Percentiles rank a stretch among this genome's conserved stretches.
Evolutionary conservation across 2,113 vertebrate species (phyloP).

Genomic region (Deroptyus accipitrinus): DNA sequence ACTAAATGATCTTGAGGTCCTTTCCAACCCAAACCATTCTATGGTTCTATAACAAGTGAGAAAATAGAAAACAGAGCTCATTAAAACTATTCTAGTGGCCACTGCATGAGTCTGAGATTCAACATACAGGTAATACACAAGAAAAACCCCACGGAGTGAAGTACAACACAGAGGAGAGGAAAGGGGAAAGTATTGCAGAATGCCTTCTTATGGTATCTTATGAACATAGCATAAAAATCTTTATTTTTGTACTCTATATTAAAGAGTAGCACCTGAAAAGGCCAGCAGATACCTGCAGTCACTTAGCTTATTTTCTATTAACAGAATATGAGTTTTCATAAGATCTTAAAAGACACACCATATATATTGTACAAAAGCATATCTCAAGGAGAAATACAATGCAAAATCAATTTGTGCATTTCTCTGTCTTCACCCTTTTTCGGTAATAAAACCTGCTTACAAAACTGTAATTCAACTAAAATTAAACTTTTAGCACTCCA

Average conservation of each 20-base stretch:
- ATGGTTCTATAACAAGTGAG: background rate
- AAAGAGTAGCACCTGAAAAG: background rate
- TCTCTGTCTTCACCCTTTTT: background rate
- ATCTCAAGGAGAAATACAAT: constrained; percentile 14
- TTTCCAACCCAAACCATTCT: background rate
- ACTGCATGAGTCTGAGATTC: background rate
- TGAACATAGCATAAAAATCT: background rate
- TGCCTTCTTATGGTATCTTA: background rate
- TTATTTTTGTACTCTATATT: background rate
- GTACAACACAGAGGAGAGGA: background rate
- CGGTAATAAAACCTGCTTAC: background rate
- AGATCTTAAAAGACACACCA: constrained; percentile 6
- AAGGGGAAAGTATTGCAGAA: background rate
- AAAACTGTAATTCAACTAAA: constrained; percentile 1
- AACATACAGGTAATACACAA: background rate
- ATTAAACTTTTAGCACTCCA: background rate
- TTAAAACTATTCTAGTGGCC: background rate
- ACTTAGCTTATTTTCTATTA: constrained; percentile 17
- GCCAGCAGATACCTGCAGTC: background rate
- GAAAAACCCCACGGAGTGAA: fast-evolving
- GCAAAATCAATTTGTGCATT: constrained; percentile 28
- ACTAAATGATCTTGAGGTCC: background rate
- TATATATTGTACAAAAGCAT: background rate
- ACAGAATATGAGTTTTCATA: background rate
- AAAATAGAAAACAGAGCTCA: background rate